These are phyloP conservation scores for Yponomeuta sedellus DNA, from an alignment of 2,888 invertebrate genomes.

Conservation along the genomic window DNA sequence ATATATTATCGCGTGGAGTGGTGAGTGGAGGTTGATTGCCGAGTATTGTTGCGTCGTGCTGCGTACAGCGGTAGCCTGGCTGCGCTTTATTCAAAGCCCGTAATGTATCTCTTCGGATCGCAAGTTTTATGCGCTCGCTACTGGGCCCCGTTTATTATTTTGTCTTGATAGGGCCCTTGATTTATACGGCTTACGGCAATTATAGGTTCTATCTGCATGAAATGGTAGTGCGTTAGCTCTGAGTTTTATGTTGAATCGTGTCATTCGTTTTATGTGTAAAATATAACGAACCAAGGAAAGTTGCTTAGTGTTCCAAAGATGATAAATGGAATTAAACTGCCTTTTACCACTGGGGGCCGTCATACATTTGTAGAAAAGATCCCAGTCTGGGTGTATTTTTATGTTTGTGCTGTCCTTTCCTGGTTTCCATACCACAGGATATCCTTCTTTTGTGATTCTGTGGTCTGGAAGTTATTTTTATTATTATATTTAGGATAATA, in stretches of 20 bases:
- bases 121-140: slow-evolving; percentile 12
- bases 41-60: slow-evolving; percentile 39
- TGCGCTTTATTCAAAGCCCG: slow-evolving; percentile 27
- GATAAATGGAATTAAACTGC: no score
- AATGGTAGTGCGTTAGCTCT: slow-evolving; percentile 8
- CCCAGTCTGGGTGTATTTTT: no score
- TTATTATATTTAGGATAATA: no score
- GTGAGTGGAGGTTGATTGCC: slow-evolving; percentile 38
- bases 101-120: slow-evolving; percentile 1
- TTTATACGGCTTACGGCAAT: slow-evolving; percentile 56
- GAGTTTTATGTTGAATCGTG: not conserved
- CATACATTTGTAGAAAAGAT: no score
- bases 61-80: slow-evolving; percentile 40
- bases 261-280: not conserved
- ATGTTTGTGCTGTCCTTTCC: no score
- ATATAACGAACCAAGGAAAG: not conserved
- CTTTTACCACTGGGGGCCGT: no score
- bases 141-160: slow-evolving; percentile 40
- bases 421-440: no score
- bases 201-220: slow-evolving; percentile 30
- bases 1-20: slow-evolving; percentile 5
- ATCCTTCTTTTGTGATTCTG: no score
- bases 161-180: slow-evolving; percentile 45
- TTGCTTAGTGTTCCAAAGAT: no score
- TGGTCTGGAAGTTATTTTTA: no score